A percentile compares a stretch with the other conserved stretches of the same genome.
Evolutionary conservation across 2,888 invertebrate species (phyloP).

Genomic region (Blastobasis lacticolella): DNA sequence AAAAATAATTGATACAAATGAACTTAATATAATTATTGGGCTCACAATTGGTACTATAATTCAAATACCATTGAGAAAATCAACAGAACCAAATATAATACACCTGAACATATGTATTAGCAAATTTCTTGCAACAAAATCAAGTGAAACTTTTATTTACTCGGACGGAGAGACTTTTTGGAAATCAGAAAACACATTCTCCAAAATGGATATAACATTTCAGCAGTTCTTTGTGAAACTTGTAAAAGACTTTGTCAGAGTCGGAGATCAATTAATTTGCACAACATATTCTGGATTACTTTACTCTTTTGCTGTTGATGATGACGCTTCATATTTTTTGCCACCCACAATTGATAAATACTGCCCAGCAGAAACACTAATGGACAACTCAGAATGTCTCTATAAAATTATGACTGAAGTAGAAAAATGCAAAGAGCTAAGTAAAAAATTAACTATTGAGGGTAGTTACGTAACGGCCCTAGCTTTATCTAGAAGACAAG

Average conservation of each 20-base stretch:
- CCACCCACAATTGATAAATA: constrained; percentile 24
- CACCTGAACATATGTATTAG: constrained; percentile 48
- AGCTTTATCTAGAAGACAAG: constrained; percentile 46
- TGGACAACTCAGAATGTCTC: constrained; percentile 40
- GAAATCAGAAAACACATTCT: constrained; percentile 37
- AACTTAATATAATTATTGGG: constrained; percentile 31
- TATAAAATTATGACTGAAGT: constrained; percentile 37
- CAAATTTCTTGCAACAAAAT: constrained; percentile 28
- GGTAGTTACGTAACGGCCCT: constrained; percentile 41
- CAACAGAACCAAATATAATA: constrained; percentile 21
- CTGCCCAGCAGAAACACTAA: constrained; percentile 33
- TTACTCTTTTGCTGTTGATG: constrained; percentile 37
- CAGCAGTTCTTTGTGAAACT: constrained; percentile 38
- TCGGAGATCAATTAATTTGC: constrained; percentile 41
- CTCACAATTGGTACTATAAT: constrained; percentile 48
- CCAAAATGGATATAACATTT: constrained; percentile 28
- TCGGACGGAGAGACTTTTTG: constrained; percentile 52
- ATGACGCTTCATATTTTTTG: constrained; percentile 29
- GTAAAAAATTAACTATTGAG: constrained; percentile 35
- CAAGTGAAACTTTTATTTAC: constrained; percentile 37
- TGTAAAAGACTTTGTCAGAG: constrained; percentile 41
- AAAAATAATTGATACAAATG: constrained; percentile 22
- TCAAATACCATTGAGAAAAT: constrained; percentile 25
- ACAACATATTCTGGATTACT: constrained; percentile 45
- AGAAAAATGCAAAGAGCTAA: constrained; percentile 32